Percentiles rank a stretch among this genome's conserved stretches.
phyloP scores from a whole-genome alignment of 2,888 invertebrate species.

The Archips crataeganus region DNA sequence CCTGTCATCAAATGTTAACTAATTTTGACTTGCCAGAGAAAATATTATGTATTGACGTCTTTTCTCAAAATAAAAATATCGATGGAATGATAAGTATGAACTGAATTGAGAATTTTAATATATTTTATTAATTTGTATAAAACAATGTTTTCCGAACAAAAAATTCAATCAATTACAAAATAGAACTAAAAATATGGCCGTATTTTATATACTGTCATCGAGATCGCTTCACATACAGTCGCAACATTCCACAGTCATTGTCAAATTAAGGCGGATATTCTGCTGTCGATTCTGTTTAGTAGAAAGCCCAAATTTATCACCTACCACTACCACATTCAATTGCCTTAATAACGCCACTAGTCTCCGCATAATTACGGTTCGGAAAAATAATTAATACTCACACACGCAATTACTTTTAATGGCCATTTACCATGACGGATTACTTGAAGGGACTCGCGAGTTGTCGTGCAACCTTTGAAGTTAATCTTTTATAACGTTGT shows the following conservation, averaged over 20 bases:
- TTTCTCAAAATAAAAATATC: no score
- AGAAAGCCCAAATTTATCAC: slow-evolving; percentile 35
- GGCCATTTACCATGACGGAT: slow-evolving; percentile 38
- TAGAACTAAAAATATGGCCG: no score
- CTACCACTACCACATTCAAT: slow-evolving; percentile 18
- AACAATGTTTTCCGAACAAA: no score
- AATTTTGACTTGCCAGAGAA: no score
- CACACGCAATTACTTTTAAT: slow-evolving; percentile 33
- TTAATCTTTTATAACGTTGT: not conserved
- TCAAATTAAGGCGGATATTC: not conserved
- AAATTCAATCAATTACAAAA: no score
- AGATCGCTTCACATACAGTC: not conserved
- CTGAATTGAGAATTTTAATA: no score
- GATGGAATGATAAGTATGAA: no score
- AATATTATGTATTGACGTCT: no score
- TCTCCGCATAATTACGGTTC: slow-evolving; percentile 37
- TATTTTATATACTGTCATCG: not conserved
- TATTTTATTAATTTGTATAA: no score
- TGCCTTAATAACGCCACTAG: slow-evolving; percentile 36
- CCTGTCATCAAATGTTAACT: no score
- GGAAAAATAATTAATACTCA: slow-evolving; percentile 37
- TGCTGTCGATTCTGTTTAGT: not conserved
- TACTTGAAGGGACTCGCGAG: slow-evolving; percentile 26
- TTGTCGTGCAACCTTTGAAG: slow-evolving; percentile 29
- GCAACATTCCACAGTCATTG: not conserved